A percentile compares a stretch with the other conserved stretches of the same genome.
Evolutionary conservation across 2,888 invertebrate genomes (phyloP).

Genomic region (Hydraecia micacea): DNA sequence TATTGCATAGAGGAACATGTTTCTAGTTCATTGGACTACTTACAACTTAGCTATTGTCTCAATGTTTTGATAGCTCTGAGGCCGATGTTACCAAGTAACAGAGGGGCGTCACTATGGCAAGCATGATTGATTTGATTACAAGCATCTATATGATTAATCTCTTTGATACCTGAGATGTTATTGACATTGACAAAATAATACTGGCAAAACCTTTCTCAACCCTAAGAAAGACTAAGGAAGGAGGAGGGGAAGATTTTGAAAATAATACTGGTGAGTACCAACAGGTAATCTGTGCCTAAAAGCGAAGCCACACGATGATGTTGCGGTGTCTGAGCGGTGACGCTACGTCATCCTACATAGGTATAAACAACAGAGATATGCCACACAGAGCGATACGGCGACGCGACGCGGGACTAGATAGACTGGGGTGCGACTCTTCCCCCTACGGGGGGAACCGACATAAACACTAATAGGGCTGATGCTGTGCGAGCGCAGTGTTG

Average conservation of each 20-base stretch:
- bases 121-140: constrained; percentile 17
- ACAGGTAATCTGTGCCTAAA: neutral
- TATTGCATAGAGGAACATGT: constrained; percentile 32
- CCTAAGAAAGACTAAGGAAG: neutral
- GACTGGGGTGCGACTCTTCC: too few relatives aligned
- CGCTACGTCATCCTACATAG: too few relatives aligned
- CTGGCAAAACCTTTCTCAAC: neutral
- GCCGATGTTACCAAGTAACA: constrained; percentile 3
- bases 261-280: neutral
- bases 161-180: neutral
- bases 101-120: neutral
- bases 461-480: too few relatives aligned
- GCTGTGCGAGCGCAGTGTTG: too few relatives aligned
- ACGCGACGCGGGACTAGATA: neutral
- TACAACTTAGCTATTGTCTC: constrained; percentile 46
- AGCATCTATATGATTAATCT: neutral
- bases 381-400: too few relatives aligned
- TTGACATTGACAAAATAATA: neutral
- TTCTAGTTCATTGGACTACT: constrained; percentile 60
- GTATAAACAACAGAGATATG: too few relatives aligned
- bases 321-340: too few relatives aligned
- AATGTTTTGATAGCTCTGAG: constrained; percentile 3
- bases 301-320: too few relatives aligned
- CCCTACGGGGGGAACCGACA: too few relatives aligned
- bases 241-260: neutral